Conservation (phyloP, 2,797 vertebrate species). For the Clangula hyemalis region DNA sequence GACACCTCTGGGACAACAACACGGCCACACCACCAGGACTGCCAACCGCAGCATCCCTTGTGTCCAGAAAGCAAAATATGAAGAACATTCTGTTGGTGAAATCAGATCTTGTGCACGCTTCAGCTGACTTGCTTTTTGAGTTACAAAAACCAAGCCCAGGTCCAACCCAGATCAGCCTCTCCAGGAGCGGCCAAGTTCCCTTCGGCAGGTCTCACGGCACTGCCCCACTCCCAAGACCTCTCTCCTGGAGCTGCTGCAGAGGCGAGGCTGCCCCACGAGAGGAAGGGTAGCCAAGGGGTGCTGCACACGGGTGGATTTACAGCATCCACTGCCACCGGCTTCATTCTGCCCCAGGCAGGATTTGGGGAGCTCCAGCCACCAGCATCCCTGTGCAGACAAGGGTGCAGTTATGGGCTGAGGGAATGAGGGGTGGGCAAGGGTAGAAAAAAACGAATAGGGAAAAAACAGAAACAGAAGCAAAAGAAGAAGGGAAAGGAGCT, state of each 20-base stretch:
- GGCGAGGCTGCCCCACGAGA: neutral
- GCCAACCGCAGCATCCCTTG: rapidly evolving
- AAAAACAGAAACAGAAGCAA: neutral
- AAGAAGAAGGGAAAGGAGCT: neutral
- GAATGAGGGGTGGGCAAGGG: no score
- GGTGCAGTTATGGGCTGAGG: neutral
- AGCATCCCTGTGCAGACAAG: neutral
- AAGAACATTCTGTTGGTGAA: rapidly evolving
- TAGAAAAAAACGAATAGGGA: neutral
- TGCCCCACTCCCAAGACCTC: neutral
- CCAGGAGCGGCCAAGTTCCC: rapidly evolving
- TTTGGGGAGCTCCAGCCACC: neutral
- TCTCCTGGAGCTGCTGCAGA: neutral
- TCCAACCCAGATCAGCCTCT: neutral
- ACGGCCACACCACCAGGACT: rapidly evolving
- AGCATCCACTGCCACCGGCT: neutral
- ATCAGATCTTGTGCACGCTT: neutral
- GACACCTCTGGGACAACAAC: neutral
- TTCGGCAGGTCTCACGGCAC: neutral
- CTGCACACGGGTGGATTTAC: neutral
- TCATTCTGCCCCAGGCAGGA: neutral
- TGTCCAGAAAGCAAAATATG: neutral
- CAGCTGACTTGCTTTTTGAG: neutral
- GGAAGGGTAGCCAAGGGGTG: no score
- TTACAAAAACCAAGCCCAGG: neutral